These are phyloP conservation scores for Diglossa cyanea DNA, from an alignment of 2,797 vertebrate species.

Conservation along the genomic window DNA sequence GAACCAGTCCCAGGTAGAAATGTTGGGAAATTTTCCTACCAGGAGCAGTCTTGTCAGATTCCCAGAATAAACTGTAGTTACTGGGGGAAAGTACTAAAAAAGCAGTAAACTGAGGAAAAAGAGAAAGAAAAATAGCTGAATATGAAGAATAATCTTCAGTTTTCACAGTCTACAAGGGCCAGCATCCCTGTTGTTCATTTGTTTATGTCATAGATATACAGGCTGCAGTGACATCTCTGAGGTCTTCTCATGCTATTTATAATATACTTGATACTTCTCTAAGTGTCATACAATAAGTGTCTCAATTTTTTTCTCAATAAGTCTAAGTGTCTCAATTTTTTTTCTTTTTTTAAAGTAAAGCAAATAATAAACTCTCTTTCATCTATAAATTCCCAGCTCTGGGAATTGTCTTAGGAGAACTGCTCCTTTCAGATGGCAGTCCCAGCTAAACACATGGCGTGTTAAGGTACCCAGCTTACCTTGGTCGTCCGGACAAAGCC, in stretches of 20 bases:
- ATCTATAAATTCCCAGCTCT: not conserved
- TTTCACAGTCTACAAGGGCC: not conserved
- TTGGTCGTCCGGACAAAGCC: rapidly evolving
- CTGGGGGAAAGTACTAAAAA: not conserved
- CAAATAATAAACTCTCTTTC: not conserved
- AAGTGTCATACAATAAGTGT: not conserved
- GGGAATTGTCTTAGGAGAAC: not conserved
- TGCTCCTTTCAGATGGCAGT: not conserved
- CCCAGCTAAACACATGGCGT: rapidly evolving
- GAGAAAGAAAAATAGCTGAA: not conserved
- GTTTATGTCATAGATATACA: not conserved
- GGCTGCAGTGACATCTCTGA: not conserved
- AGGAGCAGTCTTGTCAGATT: not conserved
- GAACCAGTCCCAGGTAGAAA: not conserved
- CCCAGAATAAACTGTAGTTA: not conserved
- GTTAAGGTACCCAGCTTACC: not conserved
- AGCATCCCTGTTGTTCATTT: not conserved
- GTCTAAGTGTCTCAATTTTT: not conserved
- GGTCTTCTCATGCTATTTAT: not conserved
- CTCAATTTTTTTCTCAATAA: not conserved
- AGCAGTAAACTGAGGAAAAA: not conserved
- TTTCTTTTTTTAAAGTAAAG: not conserved
- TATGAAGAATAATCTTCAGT: not conserved
- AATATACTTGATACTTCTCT: not conserved
- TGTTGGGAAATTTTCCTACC: not conserved